Base-by-base conservation (phyloP, 1,140 invertebrate species). In the Arion vulgaris region DNA sequence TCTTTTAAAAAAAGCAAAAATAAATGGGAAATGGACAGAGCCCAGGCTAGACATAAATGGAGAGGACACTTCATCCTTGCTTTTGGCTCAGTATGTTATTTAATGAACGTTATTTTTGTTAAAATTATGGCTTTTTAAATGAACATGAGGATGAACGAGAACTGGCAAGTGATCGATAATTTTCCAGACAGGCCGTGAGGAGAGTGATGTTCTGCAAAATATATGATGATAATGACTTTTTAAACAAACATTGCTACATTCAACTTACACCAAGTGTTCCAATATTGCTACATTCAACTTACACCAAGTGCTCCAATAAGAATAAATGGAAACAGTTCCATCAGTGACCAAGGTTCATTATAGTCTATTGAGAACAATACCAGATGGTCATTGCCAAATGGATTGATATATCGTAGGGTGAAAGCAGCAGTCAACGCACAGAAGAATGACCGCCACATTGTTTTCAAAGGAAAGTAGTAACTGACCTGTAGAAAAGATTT, bases 401-500 rank as follows among this genome's bases (percentile, higher is more conserved):
- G 99, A 93, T 99, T 99, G 88, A 99, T 98, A 0, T 97, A 98
- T 79, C 98, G 94, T 51, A 99, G 93, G 36, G 99, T 96, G 92
- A 99, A 99, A 15, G 98, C 98, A 5, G 98, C 98, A 66, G 99
- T 97, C 81, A 99, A 93, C 0, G 99, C 98, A 93, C 98, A 99
- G 93, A 99, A 99, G 93, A 99, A 99, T 15, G 98, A 99, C 53
- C 99, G 94, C 98, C 98, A 99, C 76, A 99, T 92, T 0, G 99
- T 99, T 93, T 99, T 99, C 90, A 99, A 91, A 0, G 98, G 99
- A 91, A 99, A 99, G 91, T 99, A 99, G 91, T 99, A 99, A 81
- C 97, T 99, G 0, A 99, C 97, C 96, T 97, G 91, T n/a, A 80
- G 4, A 71, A n/a, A 41, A 49, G 11, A 32, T 17, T n/a, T n/a